Evolutionary conservation across 2,888 invertebrate species (phyloP), one percentile per base, ranked within the genome.

Genomic region (Cryptocephalus moraei): DNA sequence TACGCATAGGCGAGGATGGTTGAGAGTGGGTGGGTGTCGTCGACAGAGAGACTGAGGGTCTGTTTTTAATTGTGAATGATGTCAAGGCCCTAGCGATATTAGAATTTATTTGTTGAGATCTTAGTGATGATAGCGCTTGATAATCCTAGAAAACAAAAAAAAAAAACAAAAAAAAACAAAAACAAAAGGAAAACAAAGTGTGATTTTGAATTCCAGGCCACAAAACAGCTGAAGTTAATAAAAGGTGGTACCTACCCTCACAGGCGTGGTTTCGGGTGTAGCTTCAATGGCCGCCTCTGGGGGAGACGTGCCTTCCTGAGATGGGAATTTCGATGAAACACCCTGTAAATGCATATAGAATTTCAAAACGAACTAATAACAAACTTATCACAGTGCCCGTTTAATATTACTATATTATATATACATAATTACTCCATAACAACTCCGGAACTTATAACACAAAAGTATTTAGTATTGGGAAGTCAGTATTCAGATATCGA

Each of bases 231-330:
- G 12, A 36, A 36, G 6, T 36, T 36, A 36, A 36, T 36, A 4
- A 11, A 40, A 11, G 32, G 14, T 42, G 33, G 14, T 22, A 53
- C 62, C 55, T 60, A 69, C 86, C 68, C 86, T 84, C 14, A 88
- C 78, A 2, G 91, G 90, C 36, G 90, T 91, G 41, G 89, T 90
- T 73, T 91, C 90, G 1, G 91, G 91, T 8, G 90, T 91, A 4
- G 90, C 90, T 73, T 91, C 91, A 47, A 91, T 84, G 32, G 89
- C 91, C 40, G 89, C 87, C 73, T 90, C 91, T 6, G 89, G 89
- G 32, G 88, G 88, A 11, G 85, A 84, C 0, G 82, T 78, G 33
- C 82, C 81, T 62, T 79, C 76, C 51, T 75, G 74, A 44, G 68
- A 65, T 8, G 51, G 45, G 43, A 50, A 57, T 42, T 46, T 45